Percentiles rank a stretch among this genome's conserved stretches.
Conservation (phyloP, 2,797 vertebrate genomes). For the Brachyrhaphis roseni region DNA sequence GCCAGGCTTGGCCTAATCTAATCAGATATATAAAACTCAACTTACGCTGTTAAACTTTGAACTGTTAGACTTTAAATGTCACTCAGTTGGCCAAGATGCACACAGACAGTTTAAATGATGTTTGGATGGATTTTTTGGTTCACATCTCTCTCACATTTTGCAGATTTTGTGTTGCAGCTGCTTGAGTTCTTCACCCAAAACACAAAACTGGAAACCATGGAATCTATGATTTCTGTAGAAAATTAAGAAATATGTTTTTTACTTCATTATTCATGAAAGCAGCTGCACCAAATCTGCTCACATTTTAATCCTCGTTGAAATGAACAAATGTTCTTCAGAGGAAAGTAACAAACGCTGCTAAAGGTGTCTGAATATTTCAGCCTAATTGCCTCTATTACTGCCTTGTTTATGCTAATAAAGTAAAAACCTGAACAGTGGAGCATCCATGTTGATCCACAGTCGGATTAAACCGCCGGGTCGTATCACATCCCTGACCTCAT, state of each 20-base stretch:
- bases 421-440: slow-evolving; percentile 8
- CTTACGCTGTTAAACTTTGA: neutral
- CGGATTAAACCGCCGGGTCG: slow-evolving; percentile 42
- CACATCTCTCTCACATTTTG: neutral
- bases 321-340: neutral
- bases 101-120: neutral
- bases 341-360: neutral
- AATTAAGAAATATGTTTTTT: neutral
- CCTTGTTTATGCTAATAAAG: slow-evolving; percentile 4
- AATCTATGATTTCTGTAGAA: neutral
- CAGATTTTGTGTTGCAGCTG: neutral
- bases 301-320: neutral
- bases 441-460: slow-evolving; percentile 38
- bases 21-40: neutral
- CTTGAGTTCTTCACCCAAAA: neutral
- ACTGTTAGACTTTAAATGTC: neutral
- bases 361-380: neutral
- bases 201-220: neutral
- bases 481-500: slow-evolving; percentile 54
- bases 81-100: neutral
- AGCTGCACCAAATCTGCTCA: neutral
- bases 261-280: neutral
- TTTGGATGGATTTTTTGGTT: neutral
- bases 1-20: neutral
- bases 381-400: neutral